Percentiles rank a stretch among this genome's conserved stretches.
Conservation (phyloP, 2,888 invertebrate genomes). For the Blastobasis lacticolella region DNA sequence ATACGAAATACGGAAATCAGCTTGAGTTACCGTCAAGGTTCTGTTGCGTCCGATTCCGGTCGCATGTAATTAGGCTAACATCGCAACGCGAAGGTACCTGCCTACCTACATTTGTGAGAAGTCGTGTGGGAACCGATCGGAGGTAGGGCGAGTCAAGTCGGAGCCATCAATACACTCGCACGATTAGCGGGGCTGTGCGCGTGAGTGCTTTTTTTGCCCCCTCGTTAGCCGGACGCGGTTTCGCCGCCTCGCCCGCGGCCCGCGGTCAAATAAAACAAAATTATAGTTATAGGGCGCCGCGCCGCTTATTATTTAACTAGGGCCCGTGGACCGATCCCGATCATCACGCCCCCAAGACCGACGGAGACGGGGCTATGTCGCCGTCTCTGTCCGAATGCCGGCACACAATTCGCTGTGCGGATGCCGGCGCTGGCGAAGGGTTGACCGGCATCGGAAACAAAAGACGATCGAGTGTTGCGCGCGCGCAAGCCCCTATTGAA, state of each 20-base stretch:
- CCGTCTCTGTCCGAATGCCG: slow-evolving; percentile 17
- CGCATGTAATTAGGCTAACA: no score
- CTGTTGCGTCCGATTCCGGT: no score
- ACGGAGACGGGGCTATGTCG: slow-evolving; percentile 27
- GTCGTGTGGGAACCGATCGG: slow-evolving; percentile 21
- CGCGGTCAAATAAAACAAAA: slow-evolving; percentile 62
- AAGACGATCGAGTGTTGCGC: no score
- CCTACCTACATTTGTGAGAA: not conserved
- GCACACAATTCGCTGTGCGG: no score
- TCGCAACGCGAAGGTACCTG: not conserved
- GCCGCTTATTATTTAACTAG: slow-evolving; percentile 70
- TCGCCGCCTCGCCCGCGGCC: slow-evolving; percentile 43
- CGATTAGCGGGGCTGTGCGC: slow-evolving; percentile 44
- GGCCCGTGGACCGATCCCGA: slow-evolving; percentile 54
- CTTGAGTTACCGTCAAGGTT: no score
- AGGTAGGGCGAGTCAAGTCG: slow-evolving; percentile 20
- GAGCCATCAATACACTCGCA: slow-evolving; percentile 45
- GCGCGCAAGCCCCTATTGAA: no score
- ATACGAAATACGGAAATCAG: no score
- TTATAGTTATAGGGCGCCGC: slow-evolving; percentile 63
- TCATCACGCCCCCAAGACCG: slow-evolving; percentile 47
- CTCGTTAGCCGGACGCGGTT: slow-evolving; percentile 62
- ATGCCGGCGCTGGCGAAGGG: no score
- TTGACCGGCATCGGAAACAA: no score
- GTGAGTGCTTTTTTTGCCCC: slow-evolving; percentile 40